These are phyloP conservation scores for Lordiphosa fenestrarum DNA, from an alignment of 2,888 invertebrate species.

Conservation along the genomic window DNA sequence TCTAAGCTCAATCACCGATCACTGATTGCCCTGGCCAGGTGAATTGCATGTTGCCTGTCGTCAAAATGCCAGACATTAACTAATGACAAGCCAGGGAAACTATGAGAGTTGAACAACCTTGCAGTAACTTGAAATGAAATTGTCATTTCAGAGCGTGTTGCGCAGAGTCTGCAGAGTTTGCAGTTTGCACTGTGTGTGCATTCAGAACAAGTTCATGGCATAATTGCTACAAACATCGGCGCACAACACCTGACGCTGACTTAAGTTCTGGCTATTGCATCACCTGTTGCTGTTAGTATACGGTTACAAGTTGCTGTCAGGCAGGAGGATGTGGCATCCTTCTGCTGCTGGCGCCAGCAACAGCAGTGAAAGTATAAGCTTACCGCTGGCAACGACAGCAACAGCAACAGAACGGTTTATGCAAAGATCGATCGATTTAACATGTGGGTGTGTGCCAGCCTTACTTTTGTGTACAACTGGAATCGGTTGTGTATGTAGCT, in stretches of 20 bases:
- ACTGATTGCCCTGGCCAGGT: conserved; percentile 40
- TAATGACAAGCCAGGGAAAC: conserved; percentile 72
- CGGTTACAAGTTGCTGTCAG: conserved; percentile 47
- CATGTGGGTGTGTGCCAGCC: conserved; percentile 40
- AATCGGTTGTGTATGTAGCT: conserved; percentile 17
- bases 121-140: conserved; percentile 63
- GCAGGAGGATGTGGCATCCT: conserved; percentile 51
- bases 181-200: conserved; percentile 41
- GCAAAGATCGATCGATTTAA: conserved; percentile 28
- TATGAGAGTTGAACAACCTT: conserved; percentile 67
- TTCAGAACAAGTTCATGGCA: conserved; percentile 68
- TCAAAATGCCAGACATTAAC: conserved; percentile 48
- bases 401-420: conserved; percentile 22
- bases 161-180: not conserved
- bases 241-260: conserved; percentile 77
- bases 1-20: conserved; percentile 30
- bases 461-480: conserved; percentile 28
- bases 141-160: conserved; percentile 67
- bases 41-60: conserved; percentile 16
- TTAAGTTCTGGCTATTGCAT: conserved; percentile 32
- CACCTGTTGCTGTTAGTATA: conserved; percentile 53
- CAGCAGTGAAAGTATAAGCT: conserved; percentile 70
- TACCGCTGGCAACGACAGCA: conserved; percentile 47
- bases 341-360: conserved; percentile 38
- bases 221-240: conserved; percentile 65